A percentile compares a stretch with the other conserved stretches of the same genome.
Evolutionary conservation across 92 coral and sea anemone species (phyloP).

Genomic region (Pocillopora grandis): DNA sequence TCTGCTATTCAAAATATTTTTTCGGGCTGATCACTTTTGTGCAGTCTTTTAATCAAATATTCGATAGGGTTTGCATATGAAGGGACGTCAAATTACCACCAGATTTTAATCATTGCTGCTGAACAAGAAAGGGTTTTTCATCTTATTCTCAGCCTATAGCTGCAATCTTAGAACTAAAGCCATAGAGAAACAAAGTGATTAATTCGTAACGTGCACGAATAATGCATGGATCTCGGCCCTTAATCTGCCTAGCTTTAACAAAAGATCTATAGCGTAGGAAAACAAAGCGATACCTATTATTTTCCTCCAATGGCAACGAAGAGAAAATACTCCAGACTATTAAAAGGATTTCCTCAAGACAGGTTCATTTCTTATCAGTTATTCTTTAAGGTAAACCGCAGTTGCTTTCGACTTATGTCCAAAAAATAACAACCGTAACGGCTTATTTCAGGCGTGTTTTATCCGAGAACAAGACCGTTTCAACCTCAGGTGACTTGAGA

Average conservation of each 20-base stretch:
- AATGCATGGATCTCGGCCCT: background rate
- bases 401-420: background rate
- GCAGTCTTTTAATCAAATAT: constrained; percentile 17
- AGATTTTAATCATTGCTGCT: constrained; percentile 11
- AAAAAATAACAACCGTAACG: background rate
- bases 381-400: constrained; percentile 36
- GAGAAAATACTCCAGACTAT: constrained; percentile 22
- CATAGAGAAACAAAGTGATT: background rate
- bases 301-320: constrained; percentile 29
- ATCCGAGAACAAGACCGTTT: background rate
- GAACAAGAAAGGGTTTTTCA: constrained; percentile 6
- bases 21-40: background rate
- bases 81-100: constrained; percentile 9
- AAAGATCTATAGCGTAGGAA: background rate
- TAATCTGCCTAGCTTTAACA: constrained; percentile 22
- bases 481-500: background rate
- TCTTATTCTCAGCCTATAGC: background rate
- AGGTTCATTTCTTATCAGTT: constrained; percentile 24
- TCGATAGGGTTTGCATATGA: background rate
- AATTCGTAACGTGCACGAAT: constrained; percentile 2
- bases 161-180: background rate
- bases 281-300: constrained; percentile 21
- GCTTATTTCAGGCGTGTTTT: background rate
- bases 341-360: constrained; percentile 34
- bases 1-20: background rate